A percentile compares a stretch with the other conserved stretches of the same genome.
Evolutionary conservation across 2,888 invertebrate species (phyloP).

Genomic region (Hirtodrosophila trivittata): DNA sequence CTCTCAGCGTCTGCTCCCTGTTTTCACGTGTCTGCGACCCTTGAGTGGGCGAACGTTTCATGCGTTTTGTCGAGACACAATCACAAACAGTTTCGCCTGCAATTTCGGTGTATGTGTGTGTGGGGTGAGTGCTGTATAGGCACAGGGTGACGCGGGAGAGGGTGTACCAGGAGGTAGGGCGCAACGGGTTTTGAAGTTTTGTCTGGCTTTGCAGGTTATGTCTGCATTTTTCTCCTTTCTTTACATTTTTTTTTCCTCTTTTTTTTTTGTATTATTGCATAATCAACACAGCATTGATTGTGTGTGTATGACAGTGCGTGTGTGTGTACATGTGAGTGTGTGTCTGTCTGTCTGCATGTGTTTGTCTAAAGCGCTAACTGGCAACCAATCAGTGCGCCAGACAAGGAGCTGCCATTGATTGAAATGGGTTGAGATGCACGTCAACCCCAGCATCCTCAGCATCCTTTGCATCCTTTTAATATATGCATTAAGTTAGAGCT

Average conservation of each 20-base stretch:
- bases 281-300: conserved; percentile 64
- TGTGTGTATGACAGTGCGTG: conserved; percentile 17
- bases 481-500: not conserved
- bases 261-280: conserved; percentile 50
- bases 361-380: conserved; percentile 32
- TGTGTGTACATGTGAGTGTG: conserved; percentile 1
- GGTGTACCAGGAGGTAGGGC: not conserved
- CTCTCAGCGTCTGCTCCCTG: not conserved
- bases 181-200: conserved; percentile 38
- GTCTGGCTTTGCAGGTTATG: conserved; percentile 34
- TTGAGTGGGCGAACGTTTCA: conserved; percentile 74
- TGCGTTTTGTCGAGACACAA: conserved; percentile 76
- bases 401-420: conserved; percentile 27
- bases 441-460: conserved; percentile 4
- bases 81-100: conserved; percentile 63
- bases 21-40: conserved; percentile 59
- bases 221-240: conserved; percentile 26
- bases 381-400: conserved; percentile 51
- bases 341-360: conserved; percentile 16
- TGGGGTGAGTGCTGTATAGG: not conserved
- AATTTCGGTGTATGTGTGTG: conserved; percentile 32
- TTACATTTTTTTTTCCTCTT: not conserved
- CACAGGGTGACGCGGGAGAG: too few species aligned
- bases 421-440: not conserved
- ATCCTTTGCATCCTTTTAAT: not conserved